phyloP scores from a whole-genome alignment of 2,113 vertebrate genomes.

The Heterotilapia buettikoferi region DNA sequence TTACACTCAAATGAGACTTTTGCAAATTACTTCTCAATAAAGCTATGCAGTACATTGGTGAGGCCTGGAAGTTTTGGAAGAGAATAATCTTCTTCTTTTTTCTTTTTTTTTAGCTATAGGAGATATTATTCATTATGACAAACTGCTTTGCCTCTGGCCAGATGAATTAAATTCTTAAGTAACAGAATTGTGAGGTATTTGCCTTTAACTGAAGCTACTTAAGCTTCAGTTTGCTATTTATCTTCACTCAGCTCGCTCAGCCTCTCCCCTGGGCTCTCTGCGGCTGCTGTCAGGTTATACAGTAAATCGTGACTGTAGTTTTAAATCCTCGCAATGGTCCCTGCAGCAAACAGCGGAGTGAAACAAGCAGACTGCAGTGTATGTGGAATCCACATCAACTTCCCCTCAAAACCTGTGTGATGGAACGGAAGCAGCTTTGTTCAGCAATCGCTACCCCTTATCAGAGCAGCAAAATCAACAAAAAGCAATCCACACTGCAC shows the following conservation, averaged over 20 bases:
- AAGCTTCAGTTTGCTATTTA: constrained; percentile 33
- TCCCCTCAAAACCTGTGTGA: background rate
- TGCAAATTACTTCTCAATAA: background rate
- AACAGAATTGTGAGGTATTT: constrained; percentile 4
- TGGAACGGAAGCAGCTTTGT: background rate
- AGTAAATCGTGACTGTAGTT: constrained; percentile 43
- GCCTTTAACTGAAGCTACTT: constrained; percentile 19
- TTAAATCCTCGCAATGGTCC: constrained; percentile 28
- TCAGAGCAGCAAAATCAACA: background rate
- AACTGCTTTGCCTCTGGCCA: background rate
- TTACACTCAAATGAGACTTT: background rate
- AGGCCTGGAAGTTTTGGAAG: background rate
- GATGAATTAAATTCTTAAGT: constrained; percentile 6
- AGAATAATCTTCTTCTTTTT: background rate
- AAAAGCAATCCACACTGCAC: background rate
- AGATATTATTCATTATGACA: constrained; percentile 13
- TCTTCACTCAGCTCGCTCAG: constrained; percentile 26
- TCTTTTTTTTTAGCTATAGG: background rate
- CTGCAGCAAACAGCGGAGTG: background rate
- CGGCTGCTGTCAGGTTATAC: constrained; percentile 33
- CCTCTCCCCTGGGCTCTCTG: constrained; percentile 8
- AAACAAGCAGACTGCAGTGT: constrained; percentile 8
- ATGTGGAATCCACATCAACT: background rate
- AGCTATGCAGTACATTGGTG: background rate
- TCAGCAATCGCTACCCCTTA: background rate